Evolutionary conservation across 2,797 vertebrate species (phyloP).

Genomic region (Meda fulgida): DNA sequence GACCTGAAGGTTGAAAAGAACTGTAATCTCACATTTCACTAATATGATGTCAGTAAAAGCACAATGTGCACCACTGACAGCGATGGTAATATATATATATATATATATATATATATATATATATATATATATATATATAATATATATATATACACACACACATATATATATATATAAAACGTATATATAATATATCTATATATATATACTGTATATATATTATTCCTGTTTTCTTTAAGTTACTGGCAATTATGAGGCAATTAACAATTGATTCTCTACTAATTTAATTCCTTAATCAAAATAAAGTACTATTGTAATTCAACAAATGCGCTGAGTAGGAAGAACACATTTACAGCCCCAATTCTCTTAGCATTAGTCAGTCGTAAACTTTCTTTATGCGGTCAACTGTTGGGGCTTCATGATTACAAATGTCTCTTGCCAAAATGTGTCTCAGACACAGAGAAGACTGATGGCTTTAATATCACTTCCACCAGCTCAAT

Average conservation of each 20-base stretch:
- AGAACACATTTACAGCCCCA: not conserved
- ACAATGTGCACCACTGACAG: not conserved
- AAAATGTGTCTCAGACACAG: constrained; percentile 50
- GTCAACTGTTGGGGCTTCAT: constrained; percentile 41
- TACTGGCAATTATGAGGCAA: not conserved
- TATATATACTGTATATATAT: no score
- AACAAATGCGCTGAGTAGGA: not conserved
- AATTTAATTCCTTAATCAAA: not conserved
- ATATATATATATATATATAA: not conserved
- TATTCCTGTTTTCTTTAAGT: not conserved
- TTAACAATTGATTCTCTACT: not conserved
- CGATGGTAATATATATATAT: not conserved
- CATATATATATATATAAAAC: not conserved
- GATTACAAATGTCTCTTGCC: constrained; percentile 48
- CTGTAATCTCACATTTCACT: constrained; percentile 6
- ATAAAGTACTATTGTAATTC: not conserved
- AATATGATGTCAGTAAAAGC: constrained; percentile 20
- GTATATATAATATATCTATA: no score
- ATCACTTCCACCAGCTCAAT: constrained; percentile 58
- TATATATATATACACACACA: not conserved
- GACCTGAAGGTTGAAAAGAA: constrained; percentile 20
- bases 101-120: no score
- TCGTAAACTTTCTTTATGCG: constrained; percentile 20
- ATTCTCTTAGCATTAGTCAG: constrained; percentile 1
- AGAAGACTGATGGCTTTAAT: constrained; percentile 68